Conservation (phyloP, 1,140 invertebrate genomes). For the Brachionus rotundiformis region DNA sequence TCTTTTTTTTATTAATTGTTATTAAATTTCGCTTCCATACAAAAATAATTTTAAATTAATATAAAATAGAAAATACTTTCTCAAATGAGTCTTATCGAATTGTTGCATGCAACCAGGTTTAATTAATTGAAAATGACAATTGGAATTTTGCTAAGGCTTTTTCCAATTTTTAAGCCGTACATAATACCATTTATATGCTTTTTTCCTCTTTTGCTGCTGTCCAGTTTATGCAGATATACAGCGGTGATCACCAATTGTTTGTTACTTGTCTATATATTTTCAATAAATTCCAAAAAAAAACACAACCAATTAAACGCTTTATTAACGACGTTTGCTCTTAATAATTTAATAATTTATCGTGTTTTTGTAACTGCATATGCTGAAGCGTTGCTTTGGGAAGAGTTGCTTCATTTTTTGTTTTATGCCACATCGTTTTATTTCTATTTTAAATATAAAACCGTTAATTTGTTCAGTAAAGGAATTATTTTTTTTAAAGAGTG, state of each 20-base stretch:
- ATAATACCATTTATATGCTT: background rate
- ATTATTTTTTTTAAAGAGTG: conserved; percentile 1
- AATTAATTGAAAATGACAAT: background rate
- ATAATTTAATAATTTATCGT: conserved; percentile 25
- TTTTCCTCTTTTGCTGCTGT: background rate
- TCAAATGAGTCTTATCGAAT: background rate
- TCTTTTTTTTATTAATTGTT: background rate
- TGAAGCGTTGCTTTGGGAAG: conserved; percentile 43
- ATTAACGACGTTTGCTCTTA: background rate
- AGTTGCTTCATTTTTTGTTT: conserved; percentile 27
- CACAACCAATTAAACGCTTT: background rate
- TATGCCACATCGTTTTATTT: conserved; percentile 11
- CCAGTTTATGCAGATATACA: background rate
- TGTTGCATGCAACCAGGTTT: background rate
- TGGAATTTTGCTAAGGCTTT: background rate
- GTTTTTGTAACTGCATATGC: conserved; percentile 33
- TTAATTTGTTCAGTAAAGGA: background rate
- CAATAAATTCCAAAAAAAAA: conserved; percentile 23
- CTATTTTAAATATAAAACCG: background rate
- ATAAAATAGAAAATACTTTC: background rate
- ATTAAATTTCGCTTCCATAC: background rate
- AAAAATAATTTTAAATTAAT: background rate
- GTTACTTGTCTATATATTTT: background rate
- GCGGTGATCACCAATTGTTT: background rate
- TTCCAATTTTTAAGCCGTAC: background rate